Evolutionary conservation across 35 echinoderm and acorn worm genomes (phyloP).

Genomic region (Heliocidaris erythrogramma): DNA sequence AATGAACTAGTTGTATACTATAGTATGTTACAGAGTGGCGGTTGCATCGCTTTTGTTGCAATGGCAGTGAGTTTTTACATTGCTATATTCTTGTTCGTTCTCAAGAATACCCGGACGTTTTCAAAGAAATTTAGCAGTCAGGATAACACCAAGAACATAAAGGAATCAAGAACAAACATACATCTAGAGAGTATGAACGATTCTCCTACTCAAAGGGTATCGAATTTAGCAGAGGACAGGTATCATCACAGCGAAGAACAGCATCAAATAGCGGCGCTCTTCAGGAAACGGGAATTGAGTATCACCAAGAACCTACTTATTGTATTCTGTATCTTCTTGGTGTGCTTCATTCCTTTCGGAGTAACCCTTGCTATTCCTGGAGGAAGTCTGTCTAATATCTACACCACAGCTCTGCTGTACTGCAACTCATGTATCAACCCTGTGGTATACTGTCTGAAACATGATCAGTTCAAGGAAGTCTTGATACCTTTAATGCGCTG

Average conservation of each 20-base stretch:
- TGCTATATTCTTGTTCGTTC: not conserved
- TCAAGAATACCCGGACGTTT: not conserved
- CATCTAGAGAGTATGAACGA: not conserved
- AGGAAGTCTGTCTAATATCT: conserved; percentile 33
- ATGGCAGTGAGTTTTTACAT: not conserved
- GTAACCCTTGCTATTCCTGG: conserved; percentile 31
- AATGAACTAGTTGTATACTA: not conserved
- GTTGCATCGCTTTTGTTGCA: not conserved
- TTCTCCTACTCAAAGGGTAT: not conserved
- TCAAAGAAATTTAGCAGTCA: not conserved
- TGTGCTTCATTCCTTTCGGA: conserved; percentile 55
- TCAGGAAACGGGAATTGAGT: conserved; percentile 32
- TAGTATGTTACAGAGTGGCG: not conserved
- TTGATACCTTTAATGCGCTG: conserved; percentile 56
- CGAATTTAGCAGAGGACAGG: not conserved
- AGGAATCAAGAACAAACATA: not conserved
- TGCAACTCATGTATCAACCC: conserved; percentile 67
- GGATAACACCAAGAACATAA: not conserved
- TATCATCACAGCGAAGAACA: not conserved
- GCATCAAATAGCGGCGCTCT: not conserved
- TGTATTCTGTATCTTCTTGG: conserved; percentile 54
- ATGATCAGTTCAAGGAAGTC: conserved; percentile 77
- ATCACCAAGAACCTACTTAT: conserved; percentile 68
- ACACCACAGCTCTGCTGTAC: conserved; percentile 47
- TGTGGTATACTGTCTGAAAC: conserved; percentile 75